Evolutionary conservation across 1,140 invertebrate species (phyloP).

Genomic region (Ips nitidus): DNA sequence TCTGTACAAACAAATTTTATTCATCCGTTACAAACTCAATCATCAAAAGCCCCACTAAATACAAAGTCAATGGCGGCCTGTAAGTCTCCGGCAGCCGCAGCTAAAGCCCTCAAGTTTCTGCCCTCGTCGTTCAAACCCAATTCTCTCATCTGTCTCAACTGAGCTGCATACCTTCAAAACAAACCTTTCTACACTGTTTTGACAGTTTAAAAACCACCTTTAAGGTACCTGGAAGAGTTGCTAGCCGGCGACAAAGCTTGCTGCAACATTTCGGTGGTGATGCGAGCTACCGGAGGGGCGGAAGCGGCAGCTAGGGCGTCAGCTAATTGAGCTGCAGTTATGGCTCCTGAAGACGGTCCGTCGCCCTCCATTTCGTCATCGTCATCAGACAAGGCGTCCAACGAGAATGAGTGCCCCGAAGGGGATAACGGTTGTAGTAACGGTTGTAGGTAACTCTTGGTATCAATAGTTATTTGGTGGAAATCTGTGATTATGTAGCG

Average conservation of each 20-base stretch:
- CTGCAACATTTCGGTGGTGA: constrained; percentile 63
- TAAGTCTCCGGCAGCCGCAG: constrained; percentile 80
- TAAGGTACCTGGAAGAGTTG: constrained; percentile 25
- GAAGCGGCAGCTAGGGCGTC: constrained; percentile 55
- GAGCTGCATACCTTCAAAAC: constrained; percentile 50
- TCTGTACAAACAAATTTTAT: too few relatives aligned
- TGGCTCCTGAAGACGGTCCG: constrained; percentile 49
- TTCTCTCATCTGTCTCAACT: constrained; percentile 81
- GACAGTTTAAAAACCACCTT: background rate
- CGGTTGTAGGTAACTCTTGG: constrained; percentile 3
- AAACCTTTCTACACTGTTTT: constrained; percentile 12
- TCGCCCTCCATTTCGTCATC: constrained; percentile 59
- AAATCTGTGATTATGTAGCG: constrained; percentile 57
- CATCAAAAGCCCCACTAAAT: constrained; percentile 53
- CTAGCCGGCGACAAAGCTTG: constrained; percentile 54
- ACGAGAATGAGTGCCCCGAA: constrained; percentile 54
- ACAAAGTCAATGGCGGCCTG: constrained; percentile 84
- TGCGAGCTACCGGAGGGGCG: constrained; percentile 45
- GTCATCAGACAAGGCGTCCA: constrained; percentile 59
- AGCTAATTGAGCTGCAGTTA: constrained; percentile 57
- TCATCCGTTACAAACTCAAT: constrained; percentile 7
- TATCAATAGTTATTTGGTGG: constrained; percentile 52
- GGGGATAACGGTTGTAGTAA: constrained; percentile 45
- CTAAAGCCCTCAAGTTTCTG: constrained; percentile 80
- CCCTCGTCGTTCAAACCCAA: constrained; percentile 87